Conservation (phyloP, 2,888 invertebrate species). For the Hyles lineata region DNA sequence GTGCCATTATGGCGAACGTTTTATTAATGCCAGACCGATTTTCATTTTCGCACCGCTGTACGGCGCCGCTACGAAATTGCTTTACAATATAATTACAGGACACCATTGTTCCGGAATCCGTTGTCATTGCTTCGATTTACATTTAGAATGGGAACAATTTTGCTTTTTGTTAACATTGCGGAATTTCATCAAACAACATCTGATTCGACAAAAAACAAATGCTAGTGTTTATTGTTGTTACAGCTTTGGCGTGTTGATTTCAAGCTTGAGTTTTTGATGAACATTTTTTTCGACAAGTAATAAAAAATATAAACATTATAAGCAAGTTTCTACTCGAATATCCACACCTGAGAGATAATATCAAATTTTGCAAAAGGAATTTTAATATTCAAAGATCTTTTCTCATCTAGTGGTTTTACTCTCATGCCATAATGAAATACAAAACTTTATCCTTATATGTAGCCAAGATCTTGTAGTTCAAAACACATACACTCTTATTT, state of each 20-base stretch:
- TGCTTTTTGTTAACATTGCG: slow-evolving; percentile 19
- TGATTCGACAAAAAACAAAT: slow-evolving; percentile 1
- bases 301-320: no score
- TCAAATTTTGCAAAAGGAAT: no score
- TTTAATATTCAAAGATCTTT: no score
- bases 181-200: background rate
- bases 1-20: slow-evolving; percentile 53
- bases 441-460: no score
- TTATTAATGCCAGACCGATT: slow-evolving; percentile 66
- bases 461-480: no score
- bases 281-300: no score
- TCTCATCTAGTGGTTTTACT: no score
- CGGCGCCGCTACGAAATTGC: slow-evolving; percentile 68
- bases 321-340: no score
- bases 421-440: no score
- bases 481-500: no score
- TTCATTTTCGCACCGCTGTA: slow-evolving; percentile 59
- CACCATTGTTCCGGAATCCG: slow-evolving; percentile 67
- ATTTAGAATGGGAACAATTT: slow-evolving; percentile 67
- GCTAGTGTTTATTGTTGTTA: background rate
- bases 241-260: background rate
- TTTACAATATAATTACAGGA: slow-evolving; percentile 79
- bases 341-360: no score
- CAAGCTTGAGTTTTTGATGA: no score
- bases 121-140: slow-evolving; percentile 69